Conservation (phyloP, 2,888 invertebrate species). For the Eilema griseolum region DNA sequence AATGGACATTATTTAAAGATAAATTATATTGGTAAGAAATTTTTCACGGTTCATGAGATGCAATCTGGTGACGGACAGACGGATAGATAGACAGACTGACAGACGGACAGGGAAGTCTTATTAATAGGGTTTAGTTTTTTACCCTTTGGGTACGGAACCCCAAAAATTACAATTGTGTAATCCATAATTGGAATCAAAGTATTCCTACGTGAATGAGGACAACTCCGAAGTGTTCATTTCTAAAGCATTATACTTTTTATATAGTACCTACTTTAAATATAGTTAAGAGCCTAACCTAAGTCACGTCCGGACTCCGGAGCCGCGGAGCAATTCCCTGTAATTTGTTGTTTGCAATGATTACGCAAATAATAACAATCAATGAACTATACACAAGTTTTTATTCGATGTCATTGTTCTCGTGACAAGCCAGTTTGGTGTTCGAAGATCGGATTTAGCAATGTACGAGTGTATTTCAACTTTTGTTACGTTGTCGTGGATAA, state of each 20-base stretch:
- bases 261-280: conserved; percentile 23
- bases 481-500: background rate
- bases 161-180: conserved; percentile 4
- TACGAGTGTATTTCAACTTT: conserved; percentile 2
- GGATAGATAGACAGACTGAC: too few relatives aligned
- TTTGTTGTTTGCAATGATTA: conserved; percentile 43
- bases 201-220: conserved; percentile 46
- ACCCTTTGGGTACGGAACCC: too few relatives aligned
- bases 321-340: conserved; percentile 38
- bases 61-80: too few relatives aligned
- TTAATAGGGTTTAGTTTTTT: too few relatives aligned
- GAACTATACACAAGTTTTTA: conserved; percentile 28
- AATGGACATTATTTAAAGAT: background rate
- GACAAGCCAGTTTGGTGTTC: background rate
- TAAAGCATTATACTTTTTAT: conserved; percentile 30
- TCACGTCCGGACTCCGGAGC: conserved; percentile 37
- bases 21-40: background rate
- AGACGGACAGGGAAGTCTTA: too few relatives aligned
- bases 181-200: conserved; percentile 30
- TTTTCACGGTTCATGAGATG: too few relatives aligned
- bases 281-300: conserved; percentile 27
- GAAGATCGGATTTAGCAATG: conserved; percentile 16
- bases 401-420: conserved; percentile 20
- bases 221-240: conserved; percentile 38
- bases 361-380: conserved; percentile 38